phyloP scores from a whole-genome alignment of 2,888 invertebrate species.

The Agrotis segetum region DNA sequence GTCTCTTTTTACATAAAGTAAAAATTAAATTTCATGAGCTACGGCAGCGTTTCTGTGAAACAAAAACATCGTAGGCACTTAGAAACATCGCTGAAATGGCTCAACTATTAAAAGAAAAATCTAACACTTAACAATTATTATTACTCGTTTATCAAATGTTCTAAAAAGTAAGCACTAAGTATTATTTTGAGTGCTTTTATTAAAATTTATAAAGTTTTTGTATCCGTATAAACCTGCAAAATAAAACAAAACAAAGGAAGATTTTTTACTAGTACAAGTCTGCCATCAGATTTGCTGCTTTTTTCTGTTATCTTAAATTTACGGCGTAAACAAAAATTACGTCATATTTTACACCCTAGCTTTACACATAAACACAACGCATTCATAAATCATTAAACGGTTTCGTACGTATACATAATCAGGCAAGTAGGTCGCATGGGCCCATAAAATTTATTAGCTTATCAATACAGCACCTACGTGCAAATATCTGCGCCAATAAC shows the following conservation, averaged over 20 bases:
- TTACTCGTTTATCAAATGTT: background rate
- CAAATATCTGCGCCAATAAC: constrained; percentile 64
- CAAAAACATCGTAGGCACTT: background rate
- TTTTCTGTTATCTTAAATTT: constrained; percentile 54
- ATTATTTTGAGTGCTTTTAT: constrained; percentile 10
- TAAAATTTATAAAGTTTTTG: background rate
- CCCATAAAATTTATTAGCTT: constrained; percentile 57
- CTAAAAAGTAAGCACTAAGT: no score
- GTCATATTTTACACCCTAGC: constrained; percentile 54
- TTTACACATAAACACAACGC: constrained; percentile 55
- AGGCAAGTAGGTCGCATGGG: constrained; percentile 44
- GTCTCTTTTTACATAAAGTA: no score
- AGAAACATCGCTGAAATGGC: background rate
- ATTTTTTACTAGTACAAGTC: constrained; percentile 25
- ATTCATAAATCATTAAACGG: constrained; percentile 59
- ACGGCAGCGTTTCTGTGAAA: background rate
- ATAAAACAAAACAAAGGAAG: constrained; percentile 32
- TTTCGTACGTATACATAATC: constrained; percentile 45
- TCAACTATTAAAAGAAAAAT: constrained; percentile 2
- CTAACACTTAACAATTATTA: background rate
- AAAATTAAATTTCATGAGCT: background rate
- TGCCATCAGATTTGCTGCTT: constrained; percentile 29
- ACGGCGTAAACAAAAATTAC: constrained; percentile 53
- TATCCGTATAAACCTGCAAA: constrained; percentile 16
- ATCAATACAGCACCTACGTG: constrained; percentile 58